Percentiles rank a stretch among this genome's conserved stretches.
Evolutionary conservation across 2,113 vertebrate species (phyloP).

Genomic region (Paramisgurnus dabryanus): DNA sequence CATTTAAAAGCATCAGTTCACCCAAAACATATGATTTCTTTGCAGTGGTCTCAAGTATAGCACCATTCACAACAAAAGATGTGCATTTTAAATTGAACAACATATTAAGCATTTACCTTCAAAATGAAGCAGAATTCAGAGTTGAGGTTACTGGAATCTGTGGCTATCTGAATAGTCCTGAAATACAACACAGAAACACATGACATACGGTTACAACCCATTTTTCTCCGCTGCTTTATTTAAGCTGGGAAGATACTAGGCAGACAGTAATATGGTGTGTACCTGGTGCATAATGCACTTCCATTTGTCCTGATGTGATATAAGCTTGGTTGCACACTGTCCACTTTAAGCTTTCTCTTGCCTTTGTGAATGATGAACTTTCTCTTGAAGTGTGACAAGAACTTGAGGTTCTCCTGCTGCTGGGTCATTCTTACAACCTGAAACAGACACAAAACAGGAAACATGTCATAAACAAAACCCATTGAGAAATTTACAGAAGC

Average conservation of each 20-base stretch:
- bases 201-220: not conserved
- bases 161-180: slow-evolving; percentile 95
- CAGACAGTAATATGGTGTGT: not conserved
- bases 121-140: slow-evolving; percentile 98
- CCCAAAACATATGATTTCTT: too few species aligned
- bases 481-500: too few species aligned
- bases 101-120: slow-evolving; percentile 76
- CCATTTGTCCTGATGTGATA: slow-evolving; percentile 97
- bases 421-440: slow-evolving; percentile 98
- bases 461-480: not conserved
- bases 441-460: not conserved
- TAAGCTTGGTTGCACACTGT: slow-evolving; percentile 86
- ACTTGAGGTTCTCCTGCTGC: slow-evolving; percentile 98
- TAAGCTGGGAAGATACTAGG: not conserved
- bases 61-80: too few species aligned
- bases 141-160: slow-evolving; percentile 90
- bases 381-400: slow-evolving; percentile 96
- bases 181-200: not conserved
- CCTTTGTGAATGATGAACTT: slow-evolving; percentile 97
- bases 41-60: too few species aligned
- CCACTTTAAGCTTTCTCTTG: slow-evolving; percentile 83
- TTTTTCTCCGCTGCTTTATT: not conserved
- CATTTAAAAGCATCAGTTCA: not conserved
- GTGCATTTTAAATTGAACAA: too few species aligned
- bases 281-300: slow-evolving; percentile 95